A percentile compares a stretch with the other conserved stretches of the same genome.
phyloP scores from a whole-genome alignment of 2,797 vertebrate species.

The Glossophaga mutica region DNA sequence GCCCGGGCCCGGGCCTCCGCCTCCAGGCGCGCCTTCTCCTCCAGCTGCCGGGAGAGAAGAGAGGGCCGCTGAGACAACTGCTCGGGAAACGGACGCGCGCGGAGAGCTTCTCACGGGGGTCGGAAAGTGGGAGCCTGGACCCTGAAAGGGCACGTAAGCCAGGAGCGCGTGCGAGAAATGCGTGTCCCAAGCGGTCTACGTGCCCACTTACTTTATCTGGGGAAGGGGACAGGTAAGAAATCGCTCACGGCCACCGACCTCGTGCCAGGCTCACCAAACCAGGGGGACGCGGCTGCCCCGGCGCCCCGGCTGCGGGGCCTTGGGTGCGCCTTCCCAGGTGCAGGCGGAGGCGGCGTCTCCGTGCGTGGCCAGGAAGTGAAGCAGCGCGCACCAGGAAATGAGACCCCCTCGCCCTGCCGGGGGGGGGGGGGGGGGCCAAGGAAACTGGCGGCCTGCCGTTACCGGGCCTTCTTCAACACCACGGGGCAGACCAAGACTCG shows the following conservation, averaged over 20 bases:
- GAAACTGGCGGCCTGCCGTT: neutral
- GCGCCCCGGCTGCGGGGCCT: fast-evolving
- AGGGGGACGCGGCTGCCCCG: neutral
- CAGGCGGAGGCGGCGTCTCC: neutral
- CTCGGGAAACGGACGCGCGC: neutral
- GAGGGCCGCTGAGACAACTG: neutral
- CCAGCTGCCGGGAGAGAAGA: slow-evolving; percentile 84
- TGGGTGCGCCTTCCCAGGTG: neutral
- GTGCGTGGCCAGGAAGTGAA: neutral
- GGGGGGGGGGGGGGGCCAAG: too few relatives aligned
- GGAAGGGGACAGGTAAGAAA: neutral
- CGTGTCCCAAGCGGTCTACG: neutral
- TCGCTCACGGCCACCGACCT: neutral
- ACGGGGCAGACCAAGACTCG: fast-evolving
- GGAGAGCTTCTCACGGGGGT: neutral
- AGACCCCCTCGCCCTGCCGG: neutral
- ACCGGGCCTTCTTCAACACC: fast-evolving
- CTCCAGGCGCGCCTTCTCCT: slow-evolving; percentile 94
- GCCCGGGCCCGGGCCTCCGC: slow-evolving; percentile 91
- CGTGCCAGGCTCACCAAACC: fast-evolving
- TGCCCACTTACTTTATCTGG: neutral
- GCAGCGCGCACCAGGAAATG: neutral
- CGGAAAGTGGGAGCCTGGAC: neutral
- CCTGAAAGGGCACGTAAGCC: neutral
- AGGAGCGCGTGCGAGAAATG: neutral